Conservation (phyloP, 2,113 vertebrate species). For the Thunnus maccoyii region DNA sequence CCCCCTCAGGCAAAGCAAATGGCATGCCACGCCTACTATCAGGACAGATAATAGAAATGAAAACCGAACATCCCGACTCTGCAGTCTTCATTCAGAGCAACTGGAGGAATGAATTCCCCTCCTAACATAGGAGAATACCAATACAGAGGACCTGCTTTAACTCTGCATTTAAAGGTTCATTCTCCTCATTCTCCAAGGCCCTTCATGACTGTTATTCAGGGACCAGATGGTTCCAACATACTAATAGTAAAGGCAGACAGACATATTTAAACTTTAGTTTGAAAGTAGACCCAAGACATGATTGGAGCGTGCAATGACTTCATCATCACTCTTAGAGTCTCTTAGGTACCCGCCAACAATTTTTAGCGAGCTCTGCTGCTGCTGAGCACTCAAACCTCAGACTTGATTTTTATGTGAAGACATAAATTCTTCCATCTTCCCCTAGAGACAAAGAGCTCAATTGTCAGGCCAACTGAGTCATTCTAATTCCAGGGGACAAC, state of each 20-base stretch:
- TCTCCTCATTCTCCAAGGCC: constrained; percentile 6
- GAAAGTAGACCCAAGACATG: constrained; percentile 33
- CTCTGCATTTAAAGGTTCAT: constrained; percentile 32
- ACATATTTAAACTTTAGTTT: constrained; percentile 14
- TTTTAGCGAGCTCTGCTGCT: constrained; percentile 17
- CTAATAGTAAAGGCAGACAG: constrained; percentile 23
- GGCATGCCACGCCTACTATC: constrained; percentile 29
- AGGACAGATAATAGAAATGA: constrained; percentile 56
- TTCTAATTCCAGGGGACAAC: constrained; percentile 12
- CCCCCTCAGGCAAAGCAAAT: constrained; percentile 56
- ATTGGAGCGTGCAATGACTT: constrained; percentile 18
- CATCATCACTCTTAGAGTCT: constrained; percentile 16
- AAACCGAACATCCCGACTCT: constrained; percentile 42
- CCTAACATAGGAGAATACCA: not conserved
- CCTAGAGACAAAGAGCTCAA: constrained; percentile 1
- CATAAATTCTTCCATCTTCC: constrained; percentile 9
- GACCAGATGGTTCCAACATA: constrained; percentile 13
- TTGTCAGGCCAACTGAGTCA: not conserved
- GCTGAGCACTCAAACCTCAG: not conserved
- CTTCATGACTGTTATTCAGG: constrained; percentile 1
- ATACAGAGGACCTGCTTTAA: constrained; percentile 2
- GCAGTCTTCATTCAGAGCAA: constrained; percentile 25
- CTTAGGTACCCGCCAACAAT: constrained; percentile 25
- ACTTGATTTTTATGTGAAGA: constrained; percentile 23
- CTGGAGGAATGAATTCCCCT: constrained; percentile 27